Conservation (phyloP, 2,797 vertebrate species). For the Petrocephalus schoutedeni region DNA sequence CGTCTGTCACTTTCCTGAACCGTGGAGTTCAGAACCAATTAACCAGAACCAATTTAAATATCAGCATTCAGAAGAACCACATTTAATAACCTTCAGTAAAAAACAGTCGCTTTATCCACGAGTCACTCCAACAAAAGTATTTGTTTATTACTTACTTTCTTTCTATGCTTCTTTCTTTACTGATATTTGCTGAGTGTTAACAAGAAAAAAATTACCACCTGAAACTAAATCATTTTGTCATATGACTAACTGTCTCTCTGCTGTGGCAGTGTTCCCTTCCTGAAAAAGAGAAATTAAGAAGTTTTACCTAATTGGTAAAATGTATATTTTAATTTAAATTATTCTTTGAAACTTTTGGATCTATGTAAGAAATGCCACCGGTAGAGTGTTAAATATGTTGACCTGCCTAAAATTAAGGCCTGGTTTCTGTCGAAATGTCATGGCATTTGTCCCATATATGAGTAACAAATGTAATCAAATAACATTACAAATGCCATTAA, state of each 20-base stretch:
- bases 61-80: neutral
- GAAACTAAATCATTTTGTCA: neutral
- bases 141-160: neutral
- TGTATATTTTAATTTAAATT: neutral
- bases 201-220: neutral
- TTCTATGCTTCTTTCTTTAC: neutral
- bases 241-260: neutral
- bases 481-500: neutral
- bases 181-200: neutral
- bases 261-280: neutral
- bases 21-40: neutral
- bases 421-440: slow-evolving; percentile 2
- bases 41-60: neutral
- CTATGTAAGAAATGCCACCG: neutral
- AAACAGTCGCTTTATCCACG: neutral
- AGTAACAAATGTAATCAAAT: slow-evolving; percentile 12
- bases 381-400: neutral
- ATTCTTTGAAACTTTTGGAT: neutral
- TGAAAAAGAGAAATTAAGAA: neutral
- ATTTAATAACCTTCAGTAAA: neutral
- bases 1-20: neutral
- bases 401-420: neutral
- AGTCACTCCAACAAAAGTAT: neutral
- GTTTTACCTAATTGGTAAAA: neutral
- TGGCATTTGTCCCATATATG: neutral